These are phyloP conservation scores for Melinaea menophilus DNA, from an alignment of 2,888 invertebrate genomes.

Conservation along the genomic window DNA sequence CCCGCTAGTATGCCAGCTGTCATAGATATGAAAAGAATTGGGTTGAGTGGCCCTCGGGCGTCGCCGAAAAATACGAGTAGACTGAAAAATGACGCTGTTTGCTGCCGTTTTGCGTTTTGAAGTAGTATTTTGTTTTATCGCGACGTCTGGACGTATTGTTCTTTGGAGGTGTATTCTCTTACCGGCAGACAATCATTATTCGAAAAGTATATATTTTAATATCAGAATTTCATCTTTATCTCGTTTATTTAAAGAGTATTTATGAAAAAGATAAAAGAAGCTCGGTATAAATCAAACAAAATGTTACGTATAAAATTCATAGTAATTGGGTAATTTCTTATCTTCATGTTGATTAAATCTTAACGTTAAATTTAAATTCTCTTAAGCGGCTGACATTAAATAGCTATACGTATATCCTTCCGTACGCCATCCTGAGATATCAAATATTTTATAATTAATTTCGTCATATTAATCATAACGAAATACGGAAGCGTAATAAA, in stretches of 20 bases:
- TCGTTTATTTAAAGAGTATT: too few species aligned
- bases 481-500: constrained; percentile 25
- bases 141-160: constrained; percentile 17
- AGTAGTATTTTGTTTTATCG: constrained; percentile 30
- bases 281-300: neutral
- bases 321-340: neutral
- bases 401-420: neutral
- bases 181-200: constrained; percentile 6
- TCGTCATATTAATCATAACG: constrained; percentile 17
- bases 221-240: too few species aligned
- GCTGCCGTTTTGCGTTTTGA: constrained; percentile 28
- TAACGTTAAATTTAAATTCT: constrained; percentile 2
- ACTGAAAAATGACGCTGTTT: constrained; percentile 33
- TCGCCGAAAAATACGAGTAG: constrained; percentile 36
- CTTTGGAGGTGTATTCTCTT: neutral
- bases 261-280: too few species aligned
- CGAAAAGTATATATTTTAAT: neutral
- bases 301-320: neutral
- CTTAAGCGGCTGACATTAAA: neutral
- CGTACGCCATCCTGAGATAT: constrained; percentile 4
- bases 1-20: constrained; percentile 63
- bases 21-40: constrained; percentile 67
- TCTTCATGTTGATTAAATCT: neutral
- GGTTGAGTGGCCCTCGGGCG: constrained; percentile 52
- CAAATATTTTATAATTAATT: constrained; percentile 11